These are phyloP conservation scores for Drosophila nigricruria DNA, from an alignment of 2,888 invertebrate genomes.

Conservation along the genomic window DNA sequence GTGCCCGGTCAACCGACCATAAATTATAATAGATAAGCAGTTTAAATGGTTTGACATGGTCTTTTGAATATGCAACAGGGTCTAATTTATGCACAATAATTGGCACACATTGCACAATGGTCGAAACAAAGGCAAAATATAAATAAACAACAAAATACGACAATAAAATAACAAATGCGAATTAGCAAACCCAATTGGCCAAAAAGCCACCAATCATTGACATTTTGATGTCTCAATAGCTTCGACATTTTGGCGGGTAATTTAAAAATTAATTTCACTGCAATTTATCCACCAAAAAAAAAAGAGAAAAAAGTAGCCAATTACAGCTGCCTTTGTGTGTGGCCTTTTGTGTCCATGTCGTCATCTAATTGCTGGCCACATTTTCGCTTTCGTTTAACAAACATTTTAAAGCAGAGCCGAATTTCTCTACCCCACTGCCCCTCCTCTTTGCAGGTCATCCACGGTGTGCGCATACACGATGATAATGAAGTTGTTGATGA, in stretches of 20 bases:
- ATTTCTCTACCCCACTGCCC: constrained; percentile 5
- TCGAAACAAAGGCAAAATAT: constrained; percentile 35
- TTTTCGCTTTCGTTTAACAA: constrained; percentile 68
- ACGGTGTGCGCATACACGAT: constrained; percentile 91
- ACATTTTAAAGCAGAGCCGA: constrained; percentile 2
- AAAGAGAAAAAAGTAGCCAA: constrained; percentile 44
- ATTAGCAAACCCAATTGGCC: constrained; percentile 26
- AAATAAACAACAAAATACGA: constrained; percentile 7
- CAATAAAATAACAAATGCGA: constrained; percentile 31
- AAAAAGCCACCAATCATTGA: constrained; percentile 67
- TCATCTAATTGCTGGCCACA: constrained; percentile 66
- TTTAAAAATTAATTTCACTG: constrained; percentile 77
- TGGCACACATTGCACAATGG: constrained; percentile 74
- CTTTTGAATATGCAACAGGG: constrained; percentile 67
- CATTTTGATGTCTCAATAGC: constrained; percentile 74
- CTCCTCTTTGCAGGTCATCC: constrained; percentile 89
- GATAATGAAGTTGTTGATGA: constrained; percentile 64
- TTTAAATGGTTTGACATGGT: constrained; percentile 25
- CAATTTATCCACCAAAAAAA: constrained; percentile 58
- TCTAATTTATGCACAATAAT: constrained; percentile 74
- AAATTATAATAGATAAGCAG: constrained; percentile 51
- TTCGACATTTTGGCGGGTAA: constrained; percentile 77
- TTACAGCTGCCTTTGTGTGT: constrained; percentile 61
- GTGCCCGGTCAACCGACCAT: constrained; percentile 29
- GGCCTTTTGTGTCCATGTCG: constrained; percentile 71